Evolutionary conservation across 2,888 invertebrate genomes (phyloP).

Genomic region (Pachymerium ferrugineum): DNA sequence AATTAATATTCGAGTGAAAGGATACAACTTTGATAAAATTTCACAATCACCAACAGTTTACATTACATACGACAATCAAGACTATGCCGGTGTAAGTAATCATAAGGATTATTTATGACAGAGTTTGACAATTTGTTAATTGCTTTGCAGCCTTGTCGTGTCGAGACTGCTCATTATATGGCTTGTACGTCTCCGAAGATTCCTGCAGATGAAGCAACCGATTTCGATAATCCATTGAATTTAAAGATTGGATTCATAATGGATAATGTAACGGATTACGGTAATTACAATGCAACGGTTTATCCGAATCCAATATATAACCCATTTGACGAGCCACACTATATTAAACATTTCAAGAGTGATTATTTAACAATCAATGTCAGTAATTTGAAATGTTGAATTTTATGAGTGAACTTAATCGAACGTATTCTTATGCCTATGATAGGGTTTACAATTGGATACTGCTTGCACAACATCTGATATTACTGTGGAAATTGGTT

Average conservation of each 20-base stretch:
- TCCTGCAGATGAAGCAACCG: slow-evolving; percentile 55
- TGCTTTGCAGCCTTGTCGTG: slow-evolving; percentile 60
- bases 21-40: slow-evolving; percentile 81
- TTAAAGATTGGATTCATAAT: slow-evolving; percentile 91
- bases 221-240: slow-evolving; percentile 72
- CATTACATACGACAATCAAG: slow-evolving; percentile 78
- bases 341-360: slow-evolving; percentile 79
- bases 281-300: slow-evolving; percentile 59
- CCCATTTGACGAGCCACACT: slow-evolving; percentile 76
- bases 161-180: slow-evolving; percentile 71
- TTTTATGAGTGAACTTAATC: no score
- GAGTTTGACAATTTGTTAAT: no score
- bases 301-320: slow-evolving; percentile 89
- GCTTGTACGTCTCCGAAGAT: slow-evolving; percentile 80
- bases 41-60: slow-evolving; percentile 93
- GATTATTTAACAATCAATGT: slow-evolving; percentile 89
- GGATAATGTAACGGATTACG: slow-evolving; percentile 72
- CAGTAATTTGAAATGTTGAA: no score
- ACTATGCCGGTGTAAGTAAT: slow-evolving; percentile 64
- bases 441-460: no score
- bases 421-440: no score
- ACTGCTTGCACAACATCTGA: no score
- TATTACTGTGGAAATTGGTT: no score
- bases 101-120: no score
- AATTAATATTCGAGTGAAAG: slow-evolving; percentile 80